These are phyloP conservation scores for Vanessa atalanta DNA, from an alignment of 1,140 invertebrate genomes.

Conservation along the genomic window DNA sequence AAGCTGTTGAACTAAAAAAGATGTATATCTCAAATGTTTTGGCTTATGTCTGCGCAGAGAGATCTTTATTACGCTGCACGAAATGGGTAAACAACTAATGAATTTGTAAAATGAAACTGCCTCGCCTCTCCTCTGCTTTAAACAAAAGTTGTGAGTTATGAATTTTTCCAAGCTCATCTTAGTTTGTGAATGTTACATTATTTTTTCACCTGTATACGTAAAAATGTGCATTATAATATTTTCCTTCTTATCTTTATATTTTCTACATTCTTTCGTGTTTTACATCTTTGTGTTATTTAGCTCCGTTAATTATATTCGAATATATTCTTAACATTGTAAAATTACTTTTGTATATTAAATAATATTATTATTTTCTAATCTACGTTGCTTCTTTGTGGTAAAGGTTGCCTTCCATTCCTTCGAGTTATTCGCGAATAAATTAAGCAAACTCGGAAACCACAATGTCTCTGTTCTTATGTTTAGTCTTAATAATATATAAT, in stretches of 20 bases:
- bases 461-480: no score
- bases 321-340: no score
- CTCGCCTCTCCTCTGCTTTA: slow-evolving; percentile 8
- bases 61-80: slow-evolving; percentile 17
- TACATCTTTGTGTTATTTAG: no score
- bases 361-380: no score
- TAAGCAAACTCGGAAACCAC: no score
- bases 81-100: slow-evolving; percentile 10
- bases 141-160: slow-evolving; percentile 12
- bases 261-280: not conserved
- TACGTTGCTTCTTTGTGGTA: no score
- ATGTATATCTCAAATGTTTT: not conserved
- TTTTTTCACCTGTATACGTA: not conserved
- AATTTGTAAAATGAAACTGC: slow-evolving; percentile 20
- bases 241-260: no score
- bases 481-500: no score
- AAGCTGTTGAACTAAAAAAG: not conserved
- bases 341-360: no score
- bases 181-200: slow-evolving; percentile 1
- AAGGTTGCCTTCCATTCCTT: no score
- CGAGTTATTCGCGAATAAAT: no score
- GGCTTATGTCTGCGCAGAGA: not conserved
- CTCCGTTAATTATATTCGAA: no score
- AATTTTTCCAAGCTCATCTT: slow-evolving; percentile 8
- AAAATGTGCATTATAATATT: not conserved